Percentiles rank a stretch among this genome's conserved stretches.
Evolutionary conservation across 2,113 vertebrate genomes (phyloP).

Genomic region (Fukomys damarensis): DNA sequence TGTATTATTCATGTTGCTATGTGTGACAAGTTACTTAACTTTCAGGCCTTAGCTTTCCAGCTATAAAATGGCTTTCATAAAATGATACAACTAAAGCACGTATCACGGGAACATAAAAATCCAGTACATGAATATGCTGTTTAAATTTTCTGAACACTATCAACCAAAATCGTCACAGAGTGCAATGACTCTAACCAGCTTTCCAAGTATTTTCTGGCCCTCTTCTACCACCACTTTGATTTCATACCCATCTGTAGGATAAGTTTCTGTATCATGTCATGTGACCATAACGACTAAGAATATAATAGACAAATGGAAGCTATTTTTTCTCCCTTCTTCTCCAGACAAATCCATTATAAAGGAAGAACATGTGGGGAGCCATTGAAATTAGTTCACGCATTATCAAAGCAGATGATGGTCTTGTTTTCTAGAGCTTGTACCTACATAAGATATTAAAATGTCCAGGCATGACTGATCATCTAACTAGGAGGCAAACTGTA

Average conservation of each 20-base stretch:
- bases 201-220: neutral
- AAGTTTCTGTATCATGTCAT: neutral
- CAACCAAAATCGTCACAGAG: neutral
- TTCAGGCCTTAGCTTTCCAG: neutral
- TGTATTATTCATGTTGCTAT: neutral
- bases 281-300: neutral
- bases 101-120: neutral
- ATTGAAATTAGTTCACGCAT: constrained; percentile 3
- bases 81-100: neutral
- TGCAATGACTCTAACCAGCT: neutral
- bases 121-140: neutral
- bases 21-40: neutral
- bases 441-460: constrained; percentile 40
- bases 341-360: constrained; percentile 32
- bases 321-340: constrained; percentile 15
- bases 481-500: constrained; percentile 30
- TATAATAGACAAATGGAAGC: neutral
- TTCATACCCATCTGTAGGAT: neutral
- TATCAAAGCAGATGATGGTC: constrained; percentile 11
- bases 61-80: neutral
- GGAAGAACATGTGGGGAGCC: constrained; percentile 5
- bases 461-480: constrained; percentile 35
- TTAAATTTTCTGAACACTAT: neutral
- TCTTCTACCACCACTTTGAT: neutral
- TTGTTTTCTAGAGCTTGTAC: constrained; percentile 10